These are phyloP conservation scores for Eolophus roseicapilla DNA, from an alignment of 2,113 vertebrate genomes.

Conservation along the genomic window DNA sequence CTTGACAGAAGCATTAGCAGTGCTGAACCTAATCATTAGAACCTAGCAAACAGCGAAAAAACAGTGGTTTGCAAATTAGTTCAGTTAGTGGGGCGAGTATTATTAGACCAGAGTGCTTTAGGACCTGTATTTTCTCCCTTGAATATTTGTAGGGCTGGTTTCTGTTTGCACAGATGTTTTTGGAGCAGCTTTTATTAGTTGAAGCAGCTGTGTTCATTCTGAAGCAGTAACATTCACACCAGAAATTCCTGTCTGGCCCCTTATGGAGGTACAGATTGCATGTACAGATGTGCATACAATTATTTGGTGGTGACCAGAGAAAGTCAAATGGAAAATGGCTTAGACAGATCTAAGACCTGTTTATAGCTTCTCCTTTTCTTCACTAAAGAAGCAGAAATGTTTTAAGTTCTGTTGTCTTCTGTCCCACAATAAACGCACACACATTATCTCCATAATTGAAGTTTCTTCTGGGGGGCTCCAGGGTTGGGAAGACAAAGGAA, in stretches of 20 bases:
- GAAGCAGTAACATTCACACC: not conserved
- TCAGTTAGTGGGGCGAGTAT: not conserved
- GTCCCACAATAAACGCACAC: fast-evolving
- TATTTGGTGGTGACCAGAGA: not conserved
- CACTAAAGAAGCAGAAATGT: not conserved
- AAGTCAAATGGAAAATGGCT: not conserved
- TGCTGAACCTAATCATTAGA: not conserved
- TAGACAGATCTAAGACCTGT: not conserved
- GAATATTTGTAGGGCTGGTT: not conserved
- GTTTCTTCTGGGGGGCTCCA: not conserved
- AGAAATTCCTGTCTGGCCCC: not conserved
- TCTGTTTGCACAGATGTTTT: not conserved
- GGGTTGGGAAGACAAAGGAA: not conserved
- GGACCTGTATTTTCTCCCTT: not conserved
- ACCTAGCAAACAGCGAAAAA: not conserved
- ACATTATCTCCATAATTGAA: not conserved
- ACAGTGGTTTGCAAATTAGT: not conserved
- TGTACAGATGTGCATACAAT: not conserved
- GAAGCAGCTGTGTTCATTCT: not conserved
- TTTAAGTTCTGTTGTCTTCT: not conserved
- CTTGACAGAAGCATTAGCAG: not conserved
- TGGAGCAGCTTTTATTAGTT: not conserved
- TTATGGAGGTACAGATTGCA: not conserved
- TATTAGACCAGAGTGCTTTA: not conserved
- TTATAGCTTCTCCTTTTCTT: not conserved